Conservation (phyloP, 2,888 invertebrate genomes). For the Meteorus colon region DNA sequence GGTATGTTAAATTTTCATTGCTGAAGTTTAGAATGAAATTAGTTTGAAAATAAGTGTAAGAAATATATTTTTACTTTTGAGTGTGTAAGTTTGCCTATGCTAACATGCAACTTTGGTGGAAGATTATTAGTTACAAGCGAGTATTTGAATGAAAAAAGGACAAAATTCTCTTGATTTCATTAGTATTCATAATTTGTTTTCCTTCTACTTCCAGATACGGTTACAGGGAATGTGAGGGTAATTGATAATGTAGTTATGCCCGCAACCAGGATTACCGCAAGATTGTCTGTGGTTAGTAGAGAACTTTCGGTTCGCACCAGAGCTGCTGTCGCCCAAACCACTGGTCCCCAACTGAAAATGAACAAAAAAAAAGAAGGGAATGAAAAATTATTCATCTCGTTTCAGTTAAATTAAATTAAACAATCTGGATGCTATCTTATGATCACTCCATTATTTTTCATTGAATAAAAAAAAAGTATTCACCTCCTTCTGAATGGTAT, state of each 20-base stretch:
- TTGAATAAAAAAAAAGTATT: slow-evolving; percentile 50
- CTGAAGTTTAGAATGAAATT: slow-evolving; percentile 6
- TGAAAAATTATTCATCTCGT: neutral
- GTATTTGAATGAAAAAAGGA: slow-evolving; percentile 9
- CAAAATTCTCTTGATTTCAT: slow-evolving; percentile 1
- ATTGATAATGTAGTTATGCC: slow-evolving; percentile 72
- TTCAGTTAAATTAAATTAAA: slow-evolving; percentile 21
- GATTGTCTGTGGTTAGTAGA: slow-evolving; percentile 74
- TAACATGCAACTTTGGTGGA: neutral
- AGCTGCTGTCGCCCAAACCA: slow-evolving; percentile 72
- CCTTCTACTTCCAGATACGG: slow-evolving; percentile 37
- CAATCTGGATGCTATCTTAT: too few species aligned
- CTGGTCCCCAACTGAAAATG: slow-evolving; percentile 70
- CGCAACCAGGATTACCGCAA: slow-evolving; percentile 74
- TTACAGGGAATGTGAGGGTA: slow-evolving; percentile 57
- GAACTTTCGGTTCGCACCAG: slow-evolving; percentile 74
- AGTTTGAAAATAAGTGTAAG: neutral
- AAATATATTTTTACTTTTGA: neutral
- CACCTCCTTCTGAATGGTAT: slow-evolving; percentile 84
- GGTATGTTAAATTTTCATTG: slow-evolving; percentile 3
- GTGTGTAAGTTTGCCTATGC: neutral
- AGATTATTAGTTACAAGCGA: slow-evolving; percentile 11
- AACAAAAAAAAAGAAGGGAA: slow-evolving; percentile 43
- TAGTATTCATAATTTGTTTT: neutral
- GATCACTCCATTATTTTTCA: too few species aligned